phyloP scores from a whole-genome alignment of 1,140 invertebrate species.

The Littorina saxatilis region DNA sequence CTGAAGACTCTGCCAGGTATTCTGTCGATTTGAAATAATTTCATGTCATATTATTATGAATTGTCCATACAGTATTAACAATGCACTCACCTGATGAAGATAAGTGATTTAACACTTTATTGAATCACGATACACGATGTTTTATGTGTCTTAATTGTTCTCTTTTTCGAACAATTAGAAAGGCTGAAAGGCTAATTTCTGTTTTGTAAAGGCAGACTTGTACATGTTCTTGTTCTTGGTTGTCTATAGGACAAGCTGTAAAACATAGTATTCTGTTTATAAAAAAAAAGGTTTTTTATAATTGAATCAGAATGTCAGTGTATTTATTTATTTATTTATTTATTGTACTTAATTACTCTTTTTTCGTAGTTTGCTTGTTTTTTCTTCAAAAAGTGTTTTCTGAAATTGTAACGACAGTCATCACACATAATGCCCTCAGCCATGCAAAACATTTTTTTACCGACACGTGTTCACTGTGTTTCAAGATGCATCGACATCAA shows the following conservation, averaged over 20 bases:
- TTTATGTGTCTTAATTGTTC: background rate
- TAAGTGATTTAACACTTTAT: background rate
- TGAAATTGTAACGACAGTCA: background rate
- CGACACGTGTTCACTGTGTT: slow-evolving; percentile 46
- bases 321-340: too few relatives aligned
- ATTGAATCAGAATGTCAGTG: too few relatives aligned
- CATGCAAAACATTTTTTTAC: slow-evolving; percentile 52
- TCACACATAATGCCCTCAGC: slow-evolving; percentile 76
- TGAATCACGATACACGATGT: background rate
- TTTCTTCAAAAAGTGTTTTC: background rate
- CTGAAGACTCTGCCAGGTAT: background rate
- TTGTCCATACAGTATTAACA: too few relatives aligned
- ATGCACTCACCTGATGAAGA: background rate
- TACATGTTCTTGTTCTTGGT: too few relatives aligned
- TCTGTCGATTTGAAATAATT: too few relatives aligned
- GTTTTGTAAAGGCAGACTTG: too few relatives aligned
- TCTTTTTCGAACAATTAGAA: background rate
- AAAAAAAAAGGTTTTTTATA: too few relatives aligned
- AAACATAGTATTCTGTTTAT: too few relatives aligned
- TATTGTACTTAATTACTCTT: too few relatives aligned
- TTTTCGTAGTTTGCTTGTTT: background rate
- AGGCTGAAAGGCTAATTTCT: too few relatives aligned
- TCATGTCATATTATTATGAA: too few relatives aligned
- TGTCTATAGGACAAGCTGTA: too few relatives aligned
- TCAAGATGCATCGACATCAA: slow-evolving; percentile 27